Evolutionary conservation across 2,113 vertebrate species (phyloP).

Genomic region (Leptobrachium leishanense): DNA sequence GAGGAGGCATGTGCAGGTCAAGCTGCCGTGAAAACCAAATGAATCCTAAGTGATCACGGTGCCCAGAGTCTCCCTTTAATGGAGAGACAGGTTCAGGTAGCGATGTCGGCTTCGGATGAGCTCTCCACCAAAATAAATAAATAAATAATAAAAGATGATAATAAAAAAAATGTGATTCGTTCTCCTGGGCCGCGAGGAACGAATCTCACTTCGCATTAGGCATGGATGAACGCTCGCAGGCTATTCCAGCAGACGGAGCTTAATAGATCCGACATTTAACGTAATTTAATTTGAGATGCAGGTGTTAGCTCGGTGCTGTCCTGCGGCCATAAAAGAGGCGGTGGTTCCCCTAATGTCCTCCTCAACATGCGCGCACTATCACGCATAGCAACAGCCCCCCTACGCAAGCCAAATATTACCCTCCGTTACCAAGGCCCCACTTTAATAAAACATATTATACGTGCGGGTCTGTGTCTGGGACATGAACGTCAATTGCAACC

Average conservation of each 20-base stretch:
- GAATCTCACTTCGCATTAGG: too few relatives aligned
- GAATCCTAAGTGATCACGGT: too few relatives aligned
- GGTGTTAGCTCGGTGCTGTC: not conserved
- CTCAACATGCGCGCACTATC: not conserved
- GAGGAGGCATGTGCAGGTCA: too few relatives aligned
- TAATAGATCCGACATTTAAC: constrained; percentile 12
- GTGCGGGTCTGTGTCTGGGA: not conserved
- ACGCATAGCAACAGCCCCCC: constrained; percentile 5
- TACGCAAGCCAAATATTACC: constrained; percentile 3
- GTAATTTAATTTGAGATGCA: not conserved
- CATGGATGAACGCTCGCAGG: not conserved
- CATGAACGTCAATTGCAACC: not conserved
- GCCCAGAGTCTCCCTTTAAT: too few relatives aligned
- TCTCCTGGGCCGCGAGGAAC: too few relatives aligned
- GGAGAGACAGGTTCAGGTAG: too few relatives aligned
- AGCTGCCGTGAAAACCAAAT: too few relatives aligned
- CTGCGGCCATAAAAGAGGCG: not conserved
- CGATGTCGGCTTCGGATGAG: too few relatives aligned
- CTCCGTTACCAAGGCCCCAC: not conserved
- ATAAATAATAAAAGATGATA: too few relatives aligned
- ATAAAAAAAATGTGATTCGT: too few relatives aligned
- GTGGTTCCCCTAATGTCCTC: not conserved
- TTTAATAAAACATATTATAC: not conserved
- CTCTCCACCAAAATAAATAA: too few relatives aligned
- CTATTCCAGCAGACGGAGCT: not conserved